Evolutionary conservation across 2,797 vertebrate species (phyloP).

Genomic region (Eptatretus atami): DNA sequence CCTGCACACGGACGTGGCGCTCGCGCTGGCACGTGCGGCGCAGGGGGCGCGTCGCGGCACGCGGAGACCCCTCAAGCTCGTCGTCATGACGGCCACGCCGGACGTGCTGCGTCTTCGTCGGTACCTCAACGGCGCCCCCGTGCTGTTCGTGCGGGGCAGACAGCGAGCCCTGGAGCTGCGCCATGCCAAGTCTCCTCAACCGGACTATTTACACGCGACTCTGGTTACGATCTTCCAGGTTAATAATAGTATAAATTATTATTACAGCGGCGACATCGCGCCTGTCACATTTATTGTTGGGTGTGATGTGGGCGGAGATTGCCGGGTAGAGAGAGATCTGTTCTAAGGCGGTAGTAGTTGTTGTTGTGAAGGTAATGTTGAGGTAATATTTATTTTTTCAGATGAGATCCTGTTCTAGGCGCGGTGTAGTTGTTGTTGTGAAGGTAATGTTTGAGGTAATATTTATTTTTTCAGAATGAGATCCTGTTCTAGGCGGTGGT

Average conservation of each 20-base stretch:
- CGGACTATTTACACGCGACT: slow-evolving; percentile 66
- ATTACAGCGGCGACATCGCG: no score
- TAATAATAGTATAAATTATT: slow-evolving; percentile 23
- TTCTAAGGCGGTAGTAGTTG: no score
- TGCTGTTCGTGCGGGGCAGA: slow-evolving; percentile 73
- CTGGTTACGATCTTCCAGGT: slow-evolving; percentile 72
- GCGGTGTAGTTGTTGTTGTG: no score
- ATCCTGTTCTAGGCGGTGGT: no score
- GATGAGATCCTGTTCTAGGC: no score
- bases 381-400: no score
- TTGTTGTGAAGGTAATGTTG: no score
- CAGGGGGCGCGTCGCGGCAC: slow-evolving; percentile 38
- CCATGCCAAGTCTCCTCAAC: slow-evolving; percentile 34
- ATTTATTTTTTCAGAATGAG: no score
- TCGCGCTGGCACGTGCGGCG: slow-evolving; percentile 58
- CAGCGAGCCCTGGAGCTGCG: slow-evolving; percentile 35
- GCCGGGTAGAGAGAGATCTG: no score
- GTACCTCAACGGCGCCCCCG: slow-evolving; percentile 63
- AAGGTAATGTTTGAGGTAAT: no score
- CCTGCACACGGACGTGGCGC: slow-evolving; percentile 65
- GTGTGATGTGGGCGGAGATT: background rate
- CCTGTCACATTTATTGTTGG: no score
- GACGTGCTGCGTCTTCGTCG: slow-evolving; percentile 79
- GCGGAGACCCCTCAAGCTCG: slow-evolving; percentile 21
- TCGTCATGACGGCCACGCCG: slow-evolving; percentile 93